phyloP scores from a whole-genome alignment of 1,140 invertebrate genomes.

The Leptinotarsa texana region DNA sequence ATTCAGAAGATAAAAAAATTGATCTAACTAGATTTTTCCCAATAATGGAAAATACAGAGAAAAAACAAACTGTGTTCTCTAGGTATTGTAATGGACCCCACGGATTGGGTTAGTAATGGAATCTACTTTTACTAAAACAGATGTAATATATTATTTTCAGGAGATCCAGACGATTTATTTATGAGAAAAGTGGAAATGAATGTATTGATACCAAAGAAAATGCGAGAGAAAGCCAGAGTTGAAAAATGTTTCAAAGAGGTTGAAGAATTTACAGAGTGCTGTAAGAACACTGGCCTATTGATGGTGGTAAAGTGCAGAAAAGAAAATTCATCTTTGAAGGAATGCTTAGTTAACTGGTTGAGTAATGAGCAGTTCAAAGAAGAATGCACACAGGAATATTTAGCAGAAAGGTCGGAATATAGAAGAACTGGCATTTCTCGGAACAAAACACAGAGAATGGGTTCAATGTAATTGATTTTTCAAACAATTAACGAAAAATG shows the following conservation, averaged over 20 bases:
- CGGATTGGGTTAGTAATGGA: slow-evolving; percentile 28
- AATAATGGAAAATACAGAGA: too few species aligned
- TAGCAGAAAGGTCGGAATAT: slow-evolving; percentile 79
- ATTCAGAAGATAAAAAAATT: too few species aligned
- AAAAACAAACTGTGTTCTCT: too few species aligned
- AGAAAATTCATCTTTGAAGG: slow-evolving; percentile 69
- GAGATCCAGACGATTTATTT: slow-evolving; percentile 81
- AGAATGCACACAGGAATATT: slow-evolving; percentile 76
- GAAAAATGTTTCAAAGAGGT: slow-evolving; percentile 79
- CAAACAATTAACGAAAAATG: background rate
- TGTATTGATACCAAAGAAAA: slow-evolving; percentile 82
- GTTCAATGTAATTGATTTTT: slow-evolving; percentile 38
- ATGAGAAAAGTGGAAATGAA: slow-evolving; percentile 84
- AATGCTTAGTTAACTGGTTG: slow-evolving; percentile 77
- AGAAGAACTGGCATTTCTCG: slow-evolving; percentile 73
- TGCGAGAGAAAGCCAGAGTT: slow-evolving; percentile 75
- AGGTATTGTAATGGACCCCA: slow-evolving; percentile 25
- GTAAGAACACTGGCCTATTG: slow-evolving; percentile 67
- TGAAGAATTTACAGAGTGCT: slow-evolving; percentile 74
- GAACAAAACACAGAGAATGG: slow-evolving; percentile 56
- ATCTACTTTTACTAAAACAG: background rate
- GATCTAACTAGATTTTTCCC: too few species aligned
- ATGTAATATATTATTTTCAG: slow-evolving; percentile 58
- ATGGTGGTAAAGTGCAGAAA: slow-evolving; percentile 75
- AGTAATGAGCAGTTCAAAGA: slow-evolving; percentile 74